These are phyloP conservation scores for Linhomoeus sp. DNA, from an alignment of 2,888 invertebrate species.

Conservation along the genomic window DNA sequence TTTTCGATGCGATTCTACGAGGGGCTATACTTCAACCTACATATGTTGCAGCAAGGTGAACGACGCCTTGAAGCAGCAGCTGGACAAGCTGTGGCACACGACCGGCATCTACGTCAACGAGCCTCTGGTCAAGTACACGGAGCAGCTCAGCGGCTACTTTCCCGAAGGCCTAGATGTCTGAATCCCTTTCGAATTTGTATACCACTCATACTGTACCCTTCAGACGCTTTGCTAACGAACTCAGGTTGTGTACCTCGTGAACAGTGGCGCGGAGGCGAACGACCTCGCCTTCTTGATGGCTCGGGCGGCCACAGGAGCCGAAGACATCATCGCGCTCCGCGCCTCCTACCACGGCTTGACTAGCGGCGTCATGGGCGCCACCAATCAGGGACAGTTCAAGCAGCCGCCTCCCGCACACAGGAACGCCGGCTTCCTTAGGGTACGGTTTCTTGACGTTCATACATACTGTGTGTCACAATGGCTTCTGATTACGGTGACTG, in stretches of 20 bases:
- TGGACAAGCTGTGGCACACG: conserved; percentile 65
- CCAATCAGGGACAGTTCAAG: conserved; percentile 57
- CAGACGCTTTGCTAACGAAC: background rate
- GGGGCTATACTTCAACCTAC: too few relatives aligned
- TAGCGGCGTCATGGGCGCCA: conserved; percentile 56
- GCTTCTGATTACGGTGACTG: too few relatives aligned
- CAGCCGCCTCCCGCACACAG: conserved; percentile 30
- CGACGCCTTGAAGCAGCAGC: conserved; percentile 54
- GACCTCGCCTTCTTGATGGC: conserved; percentile 76
- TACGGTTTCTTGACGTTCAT: background rate
- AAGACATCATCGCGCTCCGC: conserved; percentile 58
- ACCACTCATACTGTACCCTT: background rate
- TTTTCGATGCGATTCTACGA: too few relatives aligned
- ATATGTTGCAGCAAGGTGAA: conserved; percentile 49
- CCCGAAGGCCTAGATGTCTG: conserved; percentile 48
- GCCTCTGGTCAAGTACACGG: conserved; percentile 69
- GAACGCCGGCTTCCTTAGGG: conserved; percentile 13
- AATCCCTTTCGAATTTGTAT: background rate
- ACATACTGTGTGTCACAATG: too few relatives aligned
- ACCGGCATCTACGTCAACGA: conserved; percentile 77
- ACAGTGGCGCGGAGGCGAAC: conserved; percentile 92
- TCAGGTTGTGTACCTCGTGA: conserved; percentile 71
- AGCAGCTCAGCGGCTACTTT: conserved; percentile 54
- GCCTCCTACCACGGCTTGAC: conserved; percentile 84
- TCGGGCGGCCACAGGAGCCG: conserved; percentile 49